These are phyloP conservation scores for Elmis aenea DNA, from an alignment of 2,888 invertebrate genomes.

Conservation along the genomic window DNA sequence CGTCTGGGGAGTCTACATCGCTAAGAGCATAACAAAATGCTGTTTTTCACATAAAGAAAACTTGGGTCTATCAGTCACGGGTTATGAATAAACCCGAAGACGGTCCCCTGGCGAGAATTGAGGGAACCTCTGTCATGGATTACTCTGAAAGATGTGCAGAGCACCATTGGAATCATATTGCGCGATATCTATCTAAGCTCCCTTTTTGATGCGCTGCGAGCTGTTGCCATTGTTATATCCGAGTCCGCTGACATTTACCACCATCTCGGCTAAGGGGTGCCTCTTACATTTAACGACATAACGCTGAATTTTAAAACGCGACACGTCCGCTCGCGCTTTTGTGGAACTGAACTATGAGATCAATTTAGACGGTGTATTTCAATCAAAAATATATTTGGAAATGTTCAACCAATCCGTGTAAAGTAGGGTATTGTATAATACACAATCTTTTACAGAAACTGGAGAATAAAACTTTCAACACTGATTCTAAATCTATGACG, in stretches of 20 bases:
- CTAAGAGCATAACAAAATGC: too few species aligned
- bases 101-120: conserved; percentile 38
- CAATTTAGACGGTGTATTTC: conserved; percentile 40
- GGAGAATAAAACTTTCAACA: too few species aligned
- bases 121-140: conserved; percentile 39
- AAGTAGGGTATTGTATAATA: conserved; percentile 35
- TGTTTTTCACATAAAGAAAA: conserved; percentile 1
- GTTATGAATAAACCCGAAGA: conserved; percentile 35
- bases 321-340: too few species aligned
- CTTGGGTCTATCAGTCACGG: conserved; percentile 23
- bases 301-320: too few species aligned
- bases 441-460: conserved; percentile 34
- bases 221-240: conserved; percentile 38
- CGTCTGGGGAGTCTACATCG: not conserved
- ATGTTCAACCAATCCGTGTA: conserved; percentile 35
- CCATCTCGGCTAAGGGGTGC: conserved; percentile 21
- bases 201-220: conserved; percentile 38
- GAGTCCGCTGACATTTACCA: conserved; percentile 27
- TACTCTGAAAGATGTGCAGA: conserved; percentile 37
- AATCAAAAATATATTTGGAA: conserved; percentile 41
- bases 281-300: not conserved
- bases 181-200: conserved; percentile 42
- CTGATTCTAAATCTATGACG: too few species aligned
- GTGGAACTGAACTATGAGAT: conserved; percentile 27
- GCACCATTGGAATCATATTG: conserved; percentile 43